Evolutionary conservation across 53 echinoderm and acorn worm species (phyloP), one percentile per base, ranked within the genome.

Genomic region (Stichopus horrens): DNA sequence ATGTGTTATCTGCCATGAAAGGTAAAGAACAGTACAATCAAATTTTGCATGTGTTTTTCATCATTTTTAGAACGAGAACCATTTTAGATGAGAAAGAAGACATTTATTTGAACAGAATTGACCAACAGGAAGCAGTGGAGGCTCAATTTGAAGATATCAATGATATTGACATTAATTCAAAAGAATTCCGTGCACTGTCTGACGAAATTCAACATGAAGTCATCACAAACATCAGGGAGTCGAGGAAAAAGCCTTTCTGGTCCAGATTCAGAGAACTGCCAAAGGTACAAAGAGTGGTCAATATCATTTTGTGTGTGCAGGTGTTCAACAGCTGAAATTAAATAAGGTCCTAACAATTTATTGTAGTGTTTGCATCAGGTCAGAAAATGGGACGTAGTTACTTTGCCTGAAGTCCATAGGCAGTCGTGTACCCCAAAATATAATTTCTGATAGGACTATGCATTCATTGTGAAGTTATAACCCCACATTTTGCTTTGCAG

Each of bases 131-230:
- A 59, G 75, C 83, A 8, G 81, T 87, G 4, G 55, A 87, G 51
- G 18, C 87, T 55, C 87, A 87, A 73, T 37, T 91, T 88, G 67
- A 94, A 92, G 91, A 93, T 87, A 54, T 82, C 90, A 54, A 77
- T 86, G 54, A 90, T 74, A 56, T 98, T 9, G 98, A 97, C 57
- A 93, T 95, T 4, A 86, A 91, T 56, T 91, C 95, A 2, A 95
- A 97, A 21, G 83, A 63, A 54, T 95, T 97, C 92, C 88, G 91
- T 76, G 58, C 88, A 6, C 67, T 97, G 7, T 92, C 98, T 8
- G 79, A 91, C 4, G 98, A 97, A 76, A 86, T 97, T 20, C 98
- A 97, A 55, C 95, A 97, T 77, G 98, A 97, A 86, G 84, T 95
- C 11, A 95, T 97, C 54, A 84, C 87, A 1, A 95, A 94, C 59